Evolutionary conservation across 2,113 vertebrate species (phyloP).

Genomic region (Odontophorus gujanensis): DNA sequence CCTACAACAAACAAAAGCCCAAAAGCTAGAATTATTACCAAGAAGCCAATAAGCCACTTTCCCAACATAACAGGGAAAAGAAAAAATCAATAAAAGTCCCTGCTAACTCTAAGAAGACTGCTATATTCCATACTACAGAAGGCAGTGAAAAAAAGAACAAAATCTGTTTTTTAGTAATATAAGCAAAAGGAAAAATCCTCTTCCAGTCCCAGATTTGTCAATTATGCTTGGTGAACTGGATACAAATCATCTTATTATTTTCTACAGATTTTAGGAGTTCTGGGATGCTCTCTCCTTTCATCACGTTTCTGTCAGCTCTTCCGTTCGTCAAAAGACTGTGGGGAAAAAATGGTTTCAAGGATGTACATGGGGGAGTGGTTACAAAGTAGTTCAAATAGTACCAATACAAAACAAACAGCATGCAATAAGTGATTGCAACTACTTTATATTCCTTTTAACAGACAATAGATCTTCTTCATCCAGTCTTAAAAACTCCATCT

Average conservation of each 20-base stretch:
- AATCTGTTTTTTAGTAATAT: neutral
- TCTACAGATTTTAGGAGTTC: neutral
- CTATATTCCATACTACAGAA: neutral
- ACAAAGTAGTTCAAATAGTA: neutral
- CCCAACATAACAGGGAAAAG: neutral
- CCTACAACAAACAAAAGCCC: constrained; percentile 8
- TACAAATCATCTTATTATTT: neutral
- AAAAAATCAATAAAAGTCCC: neutral
- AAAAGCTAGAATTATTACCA: constrained; percentile 21
- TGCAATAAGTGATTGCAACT: neutral
- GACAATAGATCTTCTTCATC: neutral
- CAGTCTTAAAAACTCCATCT: neutral
- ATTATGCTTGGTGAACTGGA: neutral
- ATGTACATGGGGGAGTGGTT: neutral
- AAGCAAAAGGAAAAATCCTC: neutral
- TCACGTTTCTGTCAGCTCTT: neutral
- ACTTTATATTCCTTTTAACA: neutral
- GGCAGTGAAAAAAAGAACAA: neutral
- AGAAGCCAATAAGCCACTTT: neutral
- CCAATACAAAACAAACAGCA: neutral
- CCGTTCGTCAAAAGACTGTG: neutral
- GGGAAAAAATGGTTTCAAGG: neutral
- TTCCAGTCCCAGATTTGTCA: neutral
- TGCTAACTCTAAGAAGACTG: neutral
- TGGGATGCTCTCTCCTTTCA: neutral